Percentiles rank a stretch among this genome's conserved stretches.
phyloP scores from a whole-genome alignment of 1,140 invertebrate species.

The Calosoma granatense region DNA sequence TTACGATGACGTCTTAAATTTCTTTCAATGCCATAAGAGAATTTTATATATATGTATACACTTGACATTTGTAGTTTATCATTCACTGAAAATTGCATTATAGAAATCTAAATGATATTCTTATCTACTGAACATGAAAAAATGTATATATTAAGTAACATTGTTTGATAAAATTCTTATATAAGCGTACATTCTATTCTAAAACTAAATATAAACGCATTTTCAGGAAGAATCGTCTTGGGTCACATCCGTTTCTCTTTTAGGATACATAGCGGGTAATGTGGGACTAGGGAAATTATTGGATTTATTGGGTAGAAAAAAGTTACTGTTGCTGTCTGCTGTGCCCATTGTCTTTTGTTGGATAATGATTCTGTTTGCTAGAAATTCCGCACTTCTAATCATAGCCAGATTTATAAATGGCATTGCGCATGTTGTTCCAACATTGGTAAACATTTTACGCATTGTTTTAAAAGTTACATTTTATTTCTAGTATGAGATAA shows the following conservation, averaged over 20 bases:
- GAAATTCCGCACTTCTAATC: background rate
- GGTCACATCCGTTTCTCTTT: background rate
- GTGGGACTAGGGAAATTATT: background rate
- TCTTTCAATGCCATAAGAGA: too few relatives aligned
- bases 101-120: too few relatives aligned
- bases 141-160: too few relatives aligned
- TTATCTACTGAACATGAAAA: too few relatives aligned
- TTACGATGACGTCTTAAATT: too few relatives aligned
- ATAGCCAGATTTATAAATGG: background rate
- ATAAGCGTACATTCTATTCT: too few relatives aligned
- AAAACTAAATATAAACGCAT: background rate
- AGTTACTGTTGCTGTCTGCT: background rate
- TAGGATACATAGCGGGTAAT: background rate
- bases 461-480: background rate
- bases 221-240: background rate
- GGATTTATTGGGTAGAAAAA: background rate
- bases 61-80: too few relatives aligned
- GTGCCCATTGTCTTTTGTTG: background rate
- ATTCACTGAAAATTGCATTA: too few relatives aligned
- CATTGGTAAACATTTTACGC: background rate
- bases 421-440: background rate
- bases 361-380: background rate
- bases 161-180: too few relatives aligned
- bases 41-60: too few relatives aligned
- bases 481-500: too few relatives aligned